Base-by-base conservation (phyloP, 2,888 invertebrate species). In the Drosophila merina region DNA sequence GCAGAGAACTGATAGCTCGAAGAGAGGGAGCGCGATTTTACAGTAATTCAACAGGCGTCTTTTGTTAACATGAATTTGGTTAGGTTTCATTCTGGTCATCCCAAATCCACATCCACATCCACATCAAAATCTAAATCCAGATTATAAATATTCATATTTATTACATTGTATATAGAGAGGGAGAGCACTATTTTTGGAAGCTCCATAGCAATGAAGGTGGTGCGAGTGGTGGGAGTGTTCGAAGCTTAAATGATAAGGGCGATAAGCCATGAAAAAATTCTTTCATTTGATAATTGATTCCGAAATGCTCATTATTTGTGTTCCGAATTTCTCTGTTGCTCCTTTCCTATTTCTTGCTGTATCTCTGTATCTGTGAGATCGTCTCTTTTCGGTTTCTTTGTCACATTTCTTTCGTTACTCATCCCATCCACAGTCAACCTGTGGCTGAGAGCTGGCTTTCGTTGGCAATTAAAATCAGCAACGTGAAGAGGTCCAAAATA, bases 381-480 rank as follows among this genome's bases (percentile, higher is more conserved):
- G 28, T 5, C 9, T 51, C 38, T 10, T 14, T 38, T 50, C 28
- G n/a, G 9, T 25, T 67, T 54, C 45, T 48, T 64, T 75, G 62
- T 36, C 44, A 28, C 57, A 42, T 57, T 74, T 74, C 25, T 63
- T 63, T 75, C 26, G 38, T 56, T 67, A 47, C 57, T 77, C 71
- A 59, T 64, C 36, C 12, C 36, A n/a, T 1, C 36, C n/a, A 36
- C 20, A 44, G 25, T 26, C 59, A 47, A 62, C 50, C 44, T 62
- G 62, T 45, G 28, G 5, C 28, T 64, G 20, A 20, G 20, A 20
- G 20, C 20, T 20, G 20, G 63, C 30, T 45, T 54, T 51, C 30
- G 45, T 57, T 40, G 38, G 56, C 57, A 74, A 74, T 77, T 74
- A 48, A 77, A 74, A 64, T 75, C 45, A 52, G 48, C 69, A 52